Percentiles rank a stretch among this genome's conserved stretches.
These are phyloP conservation scores for Dreissena rostriformis DNA, from an alignment of 1,140 invertebrate genomes.

Conservation along the genomic window DNA sequence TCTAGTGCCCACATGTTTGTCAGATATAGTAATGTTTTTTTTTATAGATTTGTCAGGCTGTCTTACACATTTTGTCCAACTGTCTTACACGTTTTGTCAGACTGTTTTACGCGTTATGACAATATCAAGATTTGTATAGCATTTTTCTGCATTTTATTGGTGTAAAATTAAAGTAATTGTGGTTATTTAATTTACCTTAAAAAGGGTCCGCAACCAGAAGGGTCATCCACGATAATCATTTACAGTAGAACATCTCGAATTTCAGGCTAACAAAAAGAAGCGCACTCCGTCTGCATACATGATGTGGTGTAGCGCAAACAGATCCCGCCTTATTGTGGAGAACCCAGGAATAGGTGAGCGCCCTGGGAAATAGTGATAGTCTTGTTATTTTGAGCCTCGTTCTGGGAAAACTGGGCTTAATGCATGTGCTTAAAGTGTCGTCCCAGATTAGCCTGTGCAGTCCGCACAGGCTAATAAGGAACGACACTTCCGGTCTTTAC, in stretches of 20 bases:
- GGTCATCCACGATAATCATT: not conserved
- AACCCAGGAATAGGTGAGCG: conserved; percentile 88
- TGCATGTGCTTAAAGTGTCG: no score
- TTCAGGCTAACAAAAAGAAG: conserved; percentile 54
- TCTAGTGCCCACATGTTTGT: no score
- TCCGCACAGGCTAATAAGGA: no score
- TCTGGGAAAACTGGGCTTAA: not conserved
- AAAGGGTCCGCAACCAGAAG: not conserved
- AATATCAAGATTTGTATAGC: no score
- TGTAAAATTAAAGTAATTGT: no score
- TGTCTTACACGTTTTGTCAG: no score
- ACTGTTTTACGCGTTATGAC: no score
- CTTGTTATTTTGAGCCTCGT: not conserved
- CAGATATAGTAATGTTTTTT: no score
- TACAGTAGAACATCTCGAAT: not conserved
- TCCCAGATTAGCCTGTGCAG: no score
- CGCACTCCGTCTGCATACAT: conserved; percentile 90
- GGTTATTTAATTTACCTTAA: not conserved
- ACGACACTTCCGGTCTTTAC: no score
- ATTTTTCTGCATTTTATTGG: not conserved
- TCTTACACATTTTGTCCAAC: no score
- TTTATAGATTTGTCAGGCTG: no score
- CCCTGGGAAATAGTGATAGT: not conserved
- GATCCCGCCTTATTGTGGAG: conserved; percentile 87
- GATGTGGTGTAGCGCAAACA: conserved; percentile 92